phyloP scores from a whole-genome alignment of 2,797 vertebrate species.

The Halcyon leucocephala region DNA sequence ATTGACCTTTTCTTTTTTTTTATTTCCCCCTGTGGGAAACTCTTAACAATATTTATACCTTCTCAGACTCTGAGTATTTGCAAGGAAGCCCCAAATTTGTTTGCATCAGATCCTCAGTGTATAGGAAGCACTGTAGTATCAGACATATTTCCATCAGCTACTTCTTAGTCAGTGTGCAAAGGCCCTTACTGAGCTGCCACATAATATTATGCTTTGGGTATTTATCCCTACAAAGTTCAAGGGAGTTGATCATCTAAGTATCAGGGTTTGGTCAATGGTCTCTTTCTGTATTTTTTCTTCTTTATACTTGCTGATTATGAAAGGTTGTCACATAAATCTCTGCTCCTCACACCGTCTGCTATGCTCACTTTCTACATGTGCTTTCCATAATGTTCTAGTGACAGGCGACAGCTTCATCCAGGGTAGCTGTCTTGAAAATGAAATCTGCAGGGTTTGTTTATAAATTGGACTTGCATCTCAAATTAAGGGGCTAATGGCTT shows the following conservation, averaged over 20 bases:
- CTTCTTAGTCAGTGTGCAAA: neutral
- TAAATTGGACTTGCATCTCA: neutral
- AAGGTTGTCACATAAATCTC: neutral
- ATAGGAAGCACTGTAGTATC: fast-evolving
- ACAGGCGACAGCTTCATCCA: neutral
- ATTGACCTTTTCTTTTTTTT: neutral
- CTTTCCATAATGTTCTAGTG: neutral
- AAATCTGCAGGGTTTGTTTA: neutral
- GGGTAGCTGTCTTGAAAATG: neutral
- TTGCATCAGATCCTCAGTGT: neutral
- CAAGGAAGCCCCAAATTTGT: neutral
- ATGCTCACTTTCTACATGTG: neutral
- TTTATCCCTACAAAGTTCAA: neutral
- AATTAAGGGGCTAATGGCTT: conserved; percentile 6
- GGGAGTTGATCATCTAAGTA: neutral
- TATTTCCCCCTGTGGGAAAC: neutral
- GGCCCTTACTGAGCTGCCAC: neutral
- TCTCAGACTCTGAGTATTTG: too few species aligned
- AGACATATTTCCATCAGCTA: neutral
- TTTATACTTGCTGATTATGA: neutral
- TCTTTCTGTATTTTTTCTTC: neutral
- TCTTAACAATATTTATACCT: neutral
- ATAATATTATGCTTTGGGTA: neutral
- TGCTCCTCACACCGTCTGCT: neutral
- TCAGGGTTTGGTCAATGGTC: neutral